Conservation (phyloP, 2,797 vertebrate genomes). For the Micrastur ruficollis region DNA sequence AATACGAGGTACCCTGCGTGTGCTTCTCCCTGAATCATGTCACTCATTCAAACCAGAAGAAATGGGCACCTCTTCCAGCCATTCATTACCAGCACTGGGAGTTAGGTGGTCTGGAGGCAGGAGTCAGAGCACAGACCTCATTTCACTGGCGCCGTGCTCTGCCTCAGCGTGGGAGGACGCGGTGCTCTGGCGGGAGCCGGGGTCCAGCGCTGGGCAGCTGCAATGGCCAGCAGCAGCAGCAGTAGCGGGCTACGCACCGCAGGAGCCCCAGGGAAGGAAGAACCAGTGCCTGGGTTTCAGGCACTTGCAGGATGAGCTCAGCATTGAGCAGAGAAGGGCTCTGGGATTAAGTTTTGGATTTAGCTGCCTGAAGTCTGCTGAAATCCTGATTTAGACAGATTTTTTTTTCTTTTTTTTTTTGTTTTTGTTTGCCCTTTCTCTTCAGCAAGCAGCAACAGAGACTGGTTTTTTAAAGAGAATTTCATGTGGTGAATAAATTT, state of each 20-base stretch:
- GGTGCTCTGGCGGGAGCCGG: background rate
- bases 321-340: background rate
- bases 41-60: background rate
- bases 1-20: rapidly evolving
- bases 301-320: background rate
- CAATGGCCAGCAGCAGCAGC: background rate
- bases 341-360: background rate
- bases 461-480: background rate
- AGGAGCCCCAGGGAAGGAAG: background rate
- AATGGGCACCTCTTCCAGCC: background rate
- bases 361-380: background rate
- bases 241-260: background rate
- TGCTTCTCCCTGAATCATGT: background rate
- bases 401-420: background rate
- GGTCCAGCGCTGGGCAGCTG: background rate
- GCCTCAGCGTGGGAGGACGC: rapidly evolving
- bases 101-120: background rate
- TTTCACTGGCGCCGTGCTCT: background rate
- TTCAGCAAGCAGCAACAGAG: background rate
- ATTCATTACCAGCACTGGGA: background rate
- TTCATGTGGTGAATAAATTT: background rate
- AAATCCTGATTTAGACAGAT: background rate
- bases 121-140: background rate
- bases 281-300: background rate
- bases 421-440: background rate